A percentile compares a stretch with the other conserved stretches of the same genome.
These are phyloP conservation scores for Hemistola chrysoprasaria DNA, from an alignment of 2,888 invertebrate genomes.

Conservation along the genomic window DNA sequence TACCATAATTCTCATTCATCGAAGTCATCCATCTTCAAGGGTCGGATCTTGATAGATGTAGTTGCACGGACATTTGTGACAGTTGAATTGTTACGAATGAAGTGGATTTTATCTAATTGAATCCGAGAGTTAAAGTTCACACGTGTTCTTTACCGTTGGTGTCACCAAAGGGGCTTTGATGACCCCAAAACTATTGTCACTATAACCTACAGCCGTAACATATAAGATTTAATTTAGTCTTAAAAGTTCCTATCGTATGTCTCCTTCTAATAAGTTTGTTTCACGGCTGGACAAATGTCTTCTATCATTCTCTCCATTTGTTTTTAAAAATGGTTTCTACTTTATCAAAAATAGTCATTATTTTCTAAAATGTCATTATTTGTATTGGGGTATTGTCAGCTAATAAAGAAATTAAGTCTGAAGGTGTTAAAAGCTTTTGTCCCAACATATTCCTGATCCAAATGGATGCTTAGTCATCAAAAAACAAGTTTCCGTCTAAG, in stretches of 20 bases:
- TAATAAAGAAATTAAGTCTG: too few species aligned
- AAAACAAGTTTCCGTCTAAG: constrained; percentile 28
- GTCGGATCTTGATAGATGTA: constrained; percentile 54
- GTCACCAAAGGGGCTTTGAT: constrained; percentile 47
- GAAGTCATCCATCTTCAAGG: constrained; percentile 61
- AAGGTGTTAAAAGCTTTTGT: constrained; percentile 5
- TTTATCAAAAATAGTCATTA: too few species aligned
- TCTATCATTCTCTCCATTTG: too few species aligned
- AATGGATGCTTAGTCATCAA: constrained; percentile 42
- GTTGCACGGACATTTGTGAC: constrained; percentile 68
- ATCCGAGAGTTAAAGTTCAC: constrained; percentile 67
- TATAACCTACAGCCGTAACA: too few species aligned
- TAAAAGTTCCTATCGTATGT: too few species aligned
- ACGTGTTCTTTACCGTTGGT: constrained; percentile 62
- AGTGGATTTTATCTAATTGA: constrained; percentile 50
- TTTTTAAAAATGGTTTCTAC: too few species aligned
- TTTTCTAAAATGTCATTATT: too few species aligned
- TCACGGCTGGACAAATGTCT: too few species aligned
- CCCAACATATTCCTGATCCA: constrained; percentile 34
- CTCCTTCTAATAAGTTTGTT: too few species aligned
- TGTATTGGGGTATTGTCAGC: too few species aligned
- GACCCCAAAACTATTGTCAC: constrained; percentile 27
- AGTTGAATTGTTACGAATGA: constrained; percentile 69
- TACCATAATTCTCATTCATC: constrained; percentile 73
- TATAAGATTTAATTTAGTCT: too few species aligned